phyloP scores from a whole-genome alignment of 2,113 vertebrate species.

The Marmota flaviventris region DNA sequence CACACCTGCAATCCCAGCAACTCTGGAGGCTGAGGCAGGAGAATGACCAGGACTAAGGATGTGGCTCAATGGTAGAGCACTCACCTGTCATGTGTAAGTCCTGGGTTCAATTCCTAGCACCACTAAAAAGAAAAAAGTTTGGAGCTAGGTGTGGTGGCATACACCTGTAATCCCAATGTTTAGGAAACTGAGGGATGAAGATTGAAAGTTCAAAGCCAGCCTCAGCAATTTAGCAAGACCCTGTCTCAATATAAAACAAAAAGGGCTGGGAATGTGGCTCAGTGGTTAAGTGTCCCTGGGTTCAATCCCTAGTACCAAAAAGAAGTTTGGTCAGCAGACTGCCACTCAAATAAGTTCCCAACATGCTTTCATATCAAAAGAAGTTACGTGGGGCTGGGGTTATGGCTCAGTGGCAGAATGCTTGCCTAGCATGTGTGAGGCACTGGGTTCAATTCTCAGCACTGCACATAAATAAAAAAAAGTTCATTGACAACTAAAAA shows the following conservation, averaged over 20 bases:
- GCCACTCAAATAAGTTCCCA: conserved; percentile 1
- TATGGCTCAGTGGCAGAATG: background rate
- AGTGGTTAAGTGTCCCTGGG: background rate
- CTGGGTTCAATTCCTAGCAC: background rate
- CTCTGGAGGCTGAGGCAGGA: too few relatives aligned
- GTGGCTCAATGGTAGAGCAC: too few relatives aligned
- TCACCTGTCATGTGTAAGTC: background rate
- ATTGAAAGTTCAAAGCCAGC: background rate
- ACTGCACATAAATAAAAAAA: too few relatives aligned
- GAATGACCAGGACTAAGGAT: background rate
- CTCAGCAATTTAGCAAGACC: background rate
- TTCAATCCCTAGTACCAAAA: background rate
- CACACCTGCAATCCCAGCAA: too few relatives aligned
- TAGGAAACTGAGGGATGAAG: background rate
- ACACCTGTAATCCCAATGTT: background rate
- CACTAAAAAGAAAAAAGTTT: background rate
- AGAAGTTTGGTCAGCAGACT: conserved; percentile 1
- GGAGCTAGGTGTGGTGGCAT: background rate
- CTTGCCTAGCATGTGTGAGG: too few relatives aligned
- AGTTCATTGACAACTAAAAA: too few relatives aligned
- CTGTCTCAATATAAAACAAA: background rate
- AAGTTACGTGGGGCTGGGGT: too few relatives aligned
- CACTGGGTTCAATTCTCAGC: too few relatives aligned
- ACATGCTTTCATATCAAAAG: background rate
- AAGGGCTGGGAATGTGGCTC: background rate